Percentiles rank a stretch among this genome's conserved stretches.
Conservation (phyloP, 2,113 vertebrate genomes). For the Arenaria interpres region DNA sequence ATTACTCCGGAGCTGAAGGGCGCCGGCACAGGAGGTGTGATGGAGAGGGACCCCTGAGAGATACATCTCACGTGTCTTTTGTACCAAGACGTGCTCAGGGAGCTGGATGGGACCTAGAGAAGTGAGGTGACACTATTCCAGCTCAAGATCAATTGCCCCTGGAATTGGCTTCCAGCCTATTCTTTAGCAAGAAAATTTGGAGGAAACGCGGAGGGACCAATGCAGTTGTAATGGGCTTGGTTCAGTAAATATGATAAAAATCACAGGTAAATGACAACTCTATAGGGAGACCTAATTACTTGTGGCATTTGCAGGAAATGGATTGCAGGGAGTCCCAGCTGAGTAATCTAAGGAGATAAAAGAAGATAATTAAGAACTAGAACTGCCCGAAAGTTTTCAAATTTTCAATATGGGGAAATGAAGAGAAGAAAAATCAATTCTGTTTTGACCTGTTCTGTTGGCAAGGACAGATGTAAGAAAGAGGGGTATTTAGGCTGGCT, state of each 20-base stretch:
- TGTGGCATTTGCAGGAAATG: background rate
- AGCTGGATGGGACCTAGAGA: background rate
- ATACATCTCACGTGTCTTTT: fast-evolving
- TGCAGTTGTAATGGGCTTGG: background rate
- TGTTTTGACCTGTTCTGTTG: background rate
- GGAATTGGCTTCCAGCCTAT: background rate
- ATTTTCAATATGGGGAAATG: background rate
- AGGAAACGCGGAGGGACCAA: background rate
- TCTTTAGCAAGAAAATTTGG: background rate
- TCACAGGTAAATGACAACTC: background rate
- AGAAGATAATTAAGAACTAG: background rate
- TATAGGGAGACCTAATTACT: background rate
- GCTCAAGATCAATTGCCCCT: background rate
- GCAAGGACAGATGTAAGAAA: background rate
- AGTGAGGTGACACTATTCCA: background rate
- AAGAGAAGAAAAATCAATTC: background rate
- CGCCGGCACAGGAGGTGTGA: fast-evolving
- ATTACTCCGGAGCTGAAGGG: background rate
- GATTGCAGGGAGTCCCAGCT: background rate
- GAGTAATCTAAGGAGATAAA: conserved; percentile 9
- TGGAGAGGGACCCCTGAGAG: background rate
- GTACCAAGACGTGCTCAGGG: fast-evolving
- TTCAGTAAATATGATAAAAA: background rate
- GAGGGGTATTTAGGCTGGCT: background rate
- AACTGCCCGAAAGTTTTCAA: background rate